A percentile compares a stretch with the other conserved stretches of the same genome.
phyloP scores from a whole-genome alignment of 2,888 invertebrate genomes.

The Mylabris sibirica region DNA sequence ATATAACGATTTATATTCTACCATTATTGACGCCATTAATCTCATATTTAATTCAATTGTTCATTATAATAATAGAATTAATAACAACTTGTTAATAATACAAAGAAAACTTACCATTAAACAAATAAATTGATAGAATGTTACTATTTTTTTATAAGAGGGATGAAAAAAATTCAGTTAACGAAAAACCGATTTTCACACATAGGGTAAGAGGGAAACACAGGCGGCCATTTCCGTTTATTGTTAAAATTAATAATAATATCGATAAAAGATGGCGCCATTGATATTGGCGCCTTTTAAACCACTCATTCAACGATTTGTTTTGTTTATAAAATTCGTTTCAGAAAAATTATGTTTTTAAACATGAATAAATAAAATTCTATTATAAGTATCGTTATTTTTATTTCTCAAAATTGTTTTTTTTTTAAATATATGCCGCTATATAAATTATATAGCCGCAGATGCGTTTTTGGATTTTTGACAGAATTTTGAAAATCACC shows the following conservation, averaged over 20 bases:
- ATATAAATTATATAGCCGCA: no score
- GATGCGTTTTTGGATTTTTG: background rate
- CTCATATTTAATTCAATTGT: background rate
- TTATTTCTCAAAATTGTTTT: no score
- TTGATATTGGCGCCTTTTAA: background rate
- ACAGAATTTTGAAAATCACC: background rate
- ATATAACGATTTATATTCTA: background rate
- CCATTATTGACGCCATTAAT: background rate
- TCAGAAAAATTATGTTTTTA: no score
- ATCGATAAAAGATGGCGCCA: background rate
- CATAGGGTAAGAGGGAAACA: background rate
- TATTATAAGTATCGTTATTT: no score
- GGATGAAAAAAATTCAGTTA: background rate
- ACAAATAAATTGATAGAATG: background rate
- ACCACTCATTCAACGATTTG: background rate
- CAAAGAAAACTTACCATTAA: background rate
- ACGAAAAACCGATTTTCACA: background rate
- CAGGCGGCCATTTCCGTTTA: constrained; percentile 6
- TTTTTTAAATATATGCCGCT: no score
- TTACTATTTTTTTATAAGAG: background rate
- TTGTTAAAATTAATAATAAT: constrained; percentile 1
- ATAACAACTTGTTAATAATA: background rate
- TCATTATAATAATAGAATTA: background rate
- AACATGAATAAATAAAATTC: no score
- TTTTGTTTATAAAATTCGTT: no score